These are phyloP conservation scores for Turdus rufiventris DNA, from an alignment of 2,113 vertebrate species.

Conservation along the genomic window DNA sequence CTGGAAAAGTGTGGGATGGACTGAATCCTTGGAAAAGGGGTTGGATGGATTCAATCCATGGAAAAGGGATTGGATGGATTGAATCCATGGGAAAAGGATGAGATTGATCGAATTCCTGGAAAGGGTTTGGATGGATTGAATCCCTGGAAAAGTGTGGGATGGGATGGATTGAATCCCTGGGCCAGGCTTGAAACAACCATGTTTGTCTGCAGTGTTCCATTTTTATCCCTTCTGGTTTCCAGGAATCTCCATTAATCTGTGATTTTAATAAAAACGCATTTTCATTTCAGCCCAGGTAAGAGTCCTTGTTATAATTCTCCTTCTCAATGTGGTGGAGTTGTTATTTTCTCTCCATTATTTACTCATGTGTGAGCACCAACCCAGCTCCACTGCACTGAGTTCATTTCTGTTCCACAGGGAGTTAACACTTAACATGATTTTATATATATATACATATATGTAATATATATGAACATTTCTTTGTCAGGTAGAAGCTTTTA, in stretches of 20 bases:
- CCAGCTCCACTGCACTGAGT: not conserved
- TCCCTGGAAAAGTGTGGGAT: not conserved
- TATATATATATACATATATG: not conserved
- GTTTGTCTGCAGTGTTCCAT: not conserved
- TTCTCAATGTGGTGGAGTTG: not conserved
- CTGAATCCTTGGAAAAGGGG: not conserved
- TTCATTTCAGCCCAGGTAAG: slow-evolving; percentile 20
- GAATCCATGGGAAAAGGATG: not conserved
- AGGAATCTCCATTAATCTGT: not conserved
- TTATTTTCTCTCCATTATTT: slow-evolving; percentile 41
- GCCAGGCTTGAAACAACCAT: not conserved
- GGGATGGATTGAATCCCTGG: not conserved
- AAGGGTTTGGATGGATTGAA: no score
- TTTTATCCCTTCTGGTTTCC: not conserved
- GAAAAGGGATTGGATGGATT: no score
- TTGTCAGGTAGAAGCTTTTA: slow-evolving; percentile 76
- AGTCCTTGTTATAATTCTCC: not conserved
- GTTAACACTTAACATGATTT: slow-evolving; percentile 54
- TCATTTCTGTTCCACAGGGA: slow-evolving; percentile 55
- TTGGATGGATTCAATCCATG: no score
- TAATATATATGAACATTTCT: slow-evolving; percentile 60
- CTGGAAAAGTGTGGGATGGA: not conserved
- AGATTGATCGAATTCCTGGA: not conserved
- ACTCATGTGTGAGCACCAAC: not conserved
- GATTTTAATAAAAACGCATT: slow-evolving; percentile 18